Evolutionary conservation across 2,888 invertebrate species (phyloP).

Genomic region (Aplocera efformata): DNA sequence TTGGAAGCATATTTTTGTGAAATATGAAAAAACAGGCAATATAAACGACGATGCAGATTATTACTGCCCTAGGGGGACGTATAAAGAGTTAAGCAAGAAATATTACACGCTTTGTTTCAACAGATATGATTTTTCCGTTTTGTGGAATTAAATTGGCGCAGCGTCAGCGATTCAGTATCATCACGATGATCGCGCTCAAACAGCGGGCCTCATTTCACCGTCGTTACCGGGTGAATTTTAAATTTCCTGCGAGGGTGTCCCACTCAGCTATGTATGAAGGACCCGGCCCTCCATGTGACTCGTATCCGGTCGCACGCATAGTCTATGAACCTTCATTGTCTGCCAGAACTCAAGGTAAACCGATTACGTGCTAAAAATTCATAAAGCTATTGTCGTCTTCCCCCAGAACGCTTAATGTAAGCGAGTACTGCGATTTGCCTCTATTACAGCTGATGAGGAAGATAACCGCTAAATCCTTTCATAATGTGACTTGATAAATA

Average conservation of each 20-base stretch:
- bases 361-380: conserved; percentile 73
- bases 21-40: conserved; percentile 65
- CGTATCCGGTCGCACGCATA: conserved; percentile 64
- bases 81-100: conserved; percentile 59
- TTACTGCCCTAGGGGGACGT: conserved; percentile 61
- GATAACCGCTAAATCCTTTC: conserved; percentile 25
- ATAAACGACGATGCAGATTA: conserved; percentile 70
- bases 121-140: conserved; percentile 27
- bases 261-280: conserved; percentile 75
- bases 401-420: conserved; percentile 52
- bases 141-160: conserved; percentile 21
- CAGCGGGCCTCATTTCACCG: conserved; percentile 55
- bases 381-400: conserved; percentile 64
- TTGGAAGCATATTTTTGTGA: conserved; percentile 54
- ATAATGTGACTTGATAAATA: conserved; percentile 16
- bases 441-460: conserved; percentile 36
- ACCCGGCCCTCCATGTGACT: conserved; percentile 48
- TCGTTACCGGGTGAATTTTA: conserved; percentile 73
- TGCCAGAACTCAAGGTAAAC: conserved; percentile 63
- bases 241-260: conserved; percentile 57
- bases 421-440: conserved; percentile 45
- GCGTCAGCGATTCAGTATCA: conserved; percentile 35
- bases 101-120: conserved; percentile 41
- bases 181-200: conserved; percentile 56
- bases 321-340: conserved; percentile 59